A percentile compares a stretch with the other conserved stretches of the same genome.
Evolutionary conservation across 2,888 invertebrate species (phyloP).

Genomic region (Stomorhina lunata): DNA sequence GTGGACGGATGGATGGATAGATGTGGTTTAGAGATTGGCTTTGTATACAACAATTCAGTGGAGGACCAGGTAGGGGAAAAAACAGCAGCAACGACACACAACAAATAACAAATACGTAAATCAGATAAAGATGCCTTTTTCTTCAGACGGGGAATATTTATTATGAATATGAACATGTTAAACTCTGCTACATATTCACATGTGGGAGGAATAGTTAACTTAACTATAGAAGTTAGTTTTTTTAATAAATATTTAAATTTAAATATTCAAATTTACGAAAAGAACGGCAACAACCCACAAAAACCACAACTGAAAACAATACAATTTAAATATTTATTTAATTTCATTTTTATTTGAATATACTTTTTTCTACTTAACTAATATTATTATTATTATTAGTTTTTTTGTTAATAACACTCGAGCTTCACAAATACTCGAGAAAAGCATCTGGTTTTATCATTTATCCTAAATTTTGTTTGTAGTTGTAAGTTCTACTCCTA

Average conservation of each 20-base stretch:
- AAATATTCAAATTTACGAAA: no score
- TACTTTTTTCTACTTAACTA: slow-evolving; percentile 8
- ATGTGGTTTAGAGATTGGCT: slow-evolving; percentile 48
- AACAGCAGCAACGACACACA: slow-evolving; percentile 17
- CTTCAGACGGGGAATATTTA: slow-evolving; percentile 17
- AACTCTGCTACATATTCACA: no score
- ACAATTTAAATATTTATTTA: slow-evolving; percentile 38
- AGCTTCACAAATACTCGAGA: not conserved
- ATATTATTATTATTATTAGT: slow-evolving; percentile 8
- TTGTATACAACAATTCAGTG: slow-evolving; percentile 39
- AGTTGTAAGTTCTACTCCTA: not conserved
- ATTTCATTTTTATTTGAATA: slow-evolving; percentile 3
- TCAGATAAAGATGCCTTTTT: slow-evolving; percentile 54
- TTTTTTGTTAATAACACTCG: slow-evolving; percentile 8
- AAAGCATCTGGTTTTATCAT: slow-evolving; percentile 47
- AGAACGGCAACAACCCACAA: slow-evolving; percentile 6
- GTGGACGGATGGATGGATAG: slow-evolving; percentile 18
- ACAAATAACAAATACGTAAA: slow-evolving; percentile 34
- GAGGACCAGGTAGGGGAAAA: slow-evolving; percentile 38
- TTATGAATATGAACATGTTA: no score
- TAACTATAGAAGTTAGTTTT: no score
- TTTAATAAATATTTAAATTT: no score
- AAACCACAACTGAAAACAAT: slow-evolving; percentile 29
- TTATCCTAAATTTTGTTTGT: slow-evolving; percentile 30
- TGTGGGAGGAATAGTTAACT: no score